Percentiles rank a stretch among this genome's conserved stretches.
These are phyloP conservation scores for Acanthopleura granulata DNA, from an alignment of 2,888 invertebrate species.

Conservation along the genomic window DNA sequence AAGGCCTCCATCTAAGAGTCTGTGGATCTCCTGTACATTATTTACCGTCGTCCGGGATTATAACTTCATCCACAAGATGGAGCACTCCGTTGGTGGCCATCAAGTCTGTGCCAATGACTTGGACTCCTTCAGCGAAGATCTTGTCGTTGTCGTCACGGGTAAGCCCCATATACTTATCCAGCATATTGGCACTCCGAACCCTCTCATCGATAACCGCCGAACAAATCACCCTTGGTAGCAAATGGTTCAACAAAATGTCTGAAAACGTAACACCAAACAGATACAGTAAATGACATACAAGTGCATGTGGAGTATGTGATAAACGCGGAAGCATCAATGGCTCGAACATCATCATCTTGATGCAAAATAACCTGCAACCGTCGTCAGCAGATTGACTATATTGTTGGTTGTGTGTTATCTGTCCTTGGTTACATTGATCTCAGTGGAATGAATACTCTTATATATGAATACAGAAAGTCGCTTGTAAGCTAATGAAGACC, in stretches of 20 bases:
- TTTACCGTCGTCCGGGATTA: conserved; percentile 76
- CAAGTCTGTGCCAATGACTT: conserved; percentile 74
- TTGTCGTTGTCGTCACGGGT: conserved; percentile 73
- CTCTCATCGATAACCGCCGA: conserved; percentile 75
- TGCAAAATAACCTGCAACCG: too few species aligned
- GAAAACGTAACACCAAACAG: conserved; percentile 34
- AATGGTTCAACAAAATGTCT: conserved; percentile 79
- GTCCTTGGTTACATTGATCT: too few species aligned
- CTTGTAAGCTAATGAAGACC: too few species aligned
- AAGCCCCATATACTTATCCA: conserved; percentile 71
- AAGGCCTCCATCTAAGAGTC: too few species aligned
- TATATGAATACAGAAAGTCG: too few species aligned
- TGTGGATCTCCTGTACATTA: not conserved
- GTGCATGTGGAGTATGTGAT: too few species aligned
- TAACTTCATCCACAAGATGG: conserved; percentile 78
- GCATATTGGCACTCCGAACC: conserved; percentile 73
- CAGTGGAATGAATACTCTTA: too few species aligned
- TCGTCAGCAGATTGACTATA: too few species aligned
- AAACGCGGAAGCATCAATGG: too few species aligned
- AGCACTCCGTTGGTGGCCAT: conserved; percentile 82
- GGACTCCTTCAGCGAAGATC: conserved; percentile 74
- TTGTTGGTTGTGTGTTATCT: too few species aligned
- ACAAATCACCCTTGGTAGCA: conserved; percentile 77
- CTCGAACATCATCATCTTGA: too few species aligned
- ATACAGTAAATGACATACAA: too few species aligned